These are phyloP conservation scores for Sprattus sprattus DNA, from an alignment of 2,113 vertebrate genomes.

Conservation along the genomic window DNA sequence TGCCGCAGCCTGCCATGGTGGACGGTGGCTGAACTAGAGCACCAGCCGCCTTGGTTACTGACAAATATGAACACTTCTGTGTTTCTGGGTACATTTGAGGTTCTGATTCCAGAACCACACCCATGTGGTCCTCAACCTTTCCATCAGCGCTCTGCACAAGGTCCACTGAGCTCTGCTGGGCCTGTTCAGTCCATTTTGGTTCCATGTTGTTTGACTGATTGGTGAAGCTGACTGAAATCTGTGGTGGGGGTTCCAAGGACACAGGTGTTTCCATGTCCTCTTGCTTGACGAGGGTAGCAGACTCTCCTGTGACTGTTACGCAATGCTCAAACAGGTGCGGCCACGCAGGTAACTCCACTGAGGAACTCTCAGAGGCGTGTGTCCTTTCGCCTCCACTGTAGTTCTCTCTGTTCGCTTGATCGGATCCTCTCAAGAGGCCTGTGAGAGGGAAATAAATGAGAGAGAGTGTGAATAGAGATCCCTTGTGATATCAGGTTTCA, in stretches of 20 bases:
- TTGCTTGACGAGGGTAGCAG: constrained; percentile 81
- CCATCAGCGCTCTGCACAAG: constrained; percentile 52
- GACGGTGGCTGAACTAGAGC: constrained; percentile 62
- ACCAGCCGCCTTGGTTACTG: constrained; percentile 32
- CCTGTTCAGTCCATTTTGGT: constrained; percentile 65
- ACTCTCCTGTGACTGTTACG: constrained; percentile 81
- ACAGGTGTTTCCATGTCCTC: constrained; percentile 75
- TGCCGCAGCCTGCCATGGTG: constrained; percentile 70
- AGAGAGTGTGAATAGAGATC: constrained; percentile 63
- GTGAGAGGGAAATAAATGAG: constrained; percentile 42
- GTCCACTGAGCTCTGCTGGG: constrained; percentile 70
- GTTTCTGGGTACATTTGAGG: constrained; percentile 38
- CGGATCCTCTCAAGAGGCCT: constrained; percentile 71
- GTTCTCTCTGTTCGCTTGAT: constrained; percentile 76
- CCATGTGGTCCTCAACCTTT: constrained; percentile 85
- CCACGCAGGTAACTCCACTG: constrained; percentile 91
- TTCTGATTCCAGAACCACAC: constrained; percentile 70
- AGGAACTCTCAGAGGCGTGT: constrained; percentile 85
- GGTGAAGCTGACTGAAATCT: constrained; percentile 73
- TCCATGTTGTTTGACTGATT: constrained; percentile 77
- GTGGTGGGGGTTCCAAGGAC: constrained; percentile 69
- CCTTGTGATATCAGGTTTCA: constrained; percentile 63
- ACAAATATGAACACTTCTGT: not conserved
- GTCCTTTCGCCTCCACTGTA: constrained; percentile 80
- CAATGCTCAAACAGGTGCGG: constrained; percentile 84